Base-by-base conservation (phyloP, 2,888 invertebrate genomes). In the Acanthosepion pharaonis region DNA sequence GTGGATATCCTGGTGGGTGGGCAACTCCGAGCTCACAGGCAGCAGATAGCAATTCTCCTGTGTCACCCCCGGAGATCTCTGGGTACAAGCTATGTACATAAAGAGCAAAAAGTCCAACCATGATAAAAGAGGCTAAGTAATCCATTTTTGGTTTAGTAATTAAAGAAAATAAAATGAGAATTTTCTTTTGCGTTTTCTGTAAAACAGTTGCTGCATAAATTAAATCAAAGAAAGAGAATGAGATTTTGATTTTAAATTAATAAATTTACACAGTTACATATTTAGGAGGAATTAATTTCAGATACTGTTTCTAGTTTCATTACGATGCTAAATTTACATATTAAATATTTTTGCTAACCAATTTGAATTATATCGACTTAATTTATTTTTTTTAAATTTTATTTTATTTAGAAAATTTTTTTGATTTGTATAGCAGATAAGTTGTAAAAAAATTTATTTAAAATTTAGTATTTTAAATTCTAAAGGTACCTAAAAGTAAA, bases 1-100 rank as follows among this genome's bases (percentile, higher is more conserved):
- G 95, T n/a, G 97, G 97, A 95, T 97, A 97, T 9, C 97, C 97
- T 55, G 97, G 97, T 9, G 97, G 97, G 94, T 97, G 97, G 20
- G 97, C 97, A 33, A 97, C 97, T 97, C 97, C 95, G 11, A 95
- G 95, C 48, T 55, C 48, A 42, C 91, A 95, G 49, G 64, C n/a
- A 53, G 78, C 55, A 15, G 48, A 93, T 15, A 55, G 51, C 20
- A 94, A 23, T 95, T 94, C 95, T 97, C 97, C 97, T 94, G 97
- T 97, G 94, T 97, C 97, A 78, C 97, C 97, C 9, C 97, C 97
- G 51, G 97, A 96, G n/a, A 97, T 94, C 18, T 96, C 96, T n/a
- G 96, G 97, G 94, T 97, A 96, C 91, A 96, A 94, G 15, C 97
- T 97, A 78, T 95, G 95, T 20, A 96, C 33, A 95, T 97, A 97